Base-by-base conservation (phyloP, 2,113 vertebrate species). In the Vanacampus margaritifer region DNA sequence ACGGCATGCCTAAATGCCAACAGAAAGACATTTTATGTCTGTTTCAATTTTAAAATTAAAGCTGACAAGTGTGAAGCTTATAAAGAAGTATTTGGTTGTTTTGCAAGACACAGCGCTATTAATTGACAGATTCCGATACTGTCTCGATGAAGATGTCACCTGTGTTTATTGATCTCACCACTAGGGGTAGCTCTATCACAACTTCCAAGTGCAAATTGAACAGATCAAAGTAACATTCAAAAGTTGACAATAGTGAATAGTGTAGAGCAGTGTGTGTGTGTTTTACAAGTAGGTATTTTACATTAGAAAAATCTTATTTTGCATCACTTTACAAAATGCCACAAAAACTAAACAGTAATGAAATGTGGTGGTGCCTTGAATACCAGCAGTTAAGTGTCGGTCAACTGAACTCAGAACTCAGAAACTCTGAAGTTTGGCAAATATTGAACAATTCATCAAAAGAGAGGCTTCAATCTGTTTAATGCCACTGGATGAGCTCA, bases 101-200 rank as follows among this genome's bases (percentile, higher is more conserved):
- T 57, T 46, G 28, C 8, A 60, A 24, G 28, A 2, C 23, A 59
- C 28, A 2, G 4, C 24, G 1, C 5, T 32, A 13, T 8, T 57
- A 57, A 57, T 32, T 57, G 54, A 17, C 26, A 32, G 54, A 17
- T 57, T 57, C 54, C 54, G 8, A 57, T 57, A 16, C 14, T 3
- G 54, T 7, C 54, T 56, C 53, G 17, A n/a, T 11, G 35, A 41
- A 64, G 12, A 24, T 43, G 21, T 28, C 13, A 17, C 19, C 37
- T n/a, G 64, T 61, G 19, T 39, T 50, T 17, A 32, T 17, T 1
- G 4, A 14, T 51, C 62, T 43, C 17, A 35, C 74, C 85, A 74
- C 74, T 68, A 87, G 82, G 69, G 74, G 80, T 63, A 68, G 28
- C 59, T 78, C 59, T 71, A 7, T 35, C 21, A 70, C 77, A 76